Base-by-base conservation (phyloP, 2,888 invertebrate genomes). In the Ophraella communa region DNA sequence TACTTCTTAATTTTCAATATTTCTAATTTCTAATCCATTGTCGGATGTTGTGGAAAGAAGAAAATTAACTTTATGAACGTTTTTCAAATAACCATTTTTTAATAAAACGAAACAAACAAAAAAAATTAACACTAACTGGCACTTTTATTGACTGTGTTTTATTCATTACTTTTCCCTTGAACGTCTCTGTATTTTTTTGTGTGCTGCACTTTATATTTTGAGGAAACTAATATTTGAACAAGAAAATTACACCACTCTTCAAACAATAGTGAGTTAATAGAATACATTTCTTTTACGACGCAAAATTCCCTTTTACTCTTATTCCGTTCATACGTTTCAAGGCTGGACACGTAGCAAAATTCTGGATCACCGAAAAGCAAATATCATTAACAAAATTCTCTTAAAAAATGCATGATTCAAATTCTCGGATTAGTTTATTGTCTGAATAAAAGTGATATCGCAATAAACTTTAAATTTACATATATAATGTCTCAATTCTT, bases 171-270 rank as follows among this genome's bases (percentile, higher is more conserved):
- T 21, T 4, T 1, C 10, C 10, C 10, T 45, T 3, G 5, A 47
- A 23, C 23, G 23, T 23, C 23, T n/a, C 23, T 14, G 47, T 47
- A 5, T 21, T 45, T 11, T n/a, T 23, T 21, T n/a, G 11, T 45
- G 27, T 8, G 30, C 11, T 30, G 8, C 30, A 7, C 47, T n/a
- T 47, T 47, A n/a, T 47, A 45, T 23, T 47, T 23, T 47, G 23
- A 47, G 47, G 47, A 47, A 47, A 47, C 47, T n/a, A 47, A 23
- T 47, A 23, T 47, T 47, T 47, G 23, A 47, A 23, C 23, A 14
- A 20, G 11, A 21, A 21, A 23, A 47, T 47, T 47, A 47, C 47
- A 23, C 4, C 5, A n/a, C 21, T 23, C 11, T 47, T 47, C 21
- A 23, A 47, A 47, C 47, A 47, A 14, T 14, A 10, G 23, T 47